Conservation (phyloP, 2,113 vertebrate species). For the Uria lomvia region DNA sequence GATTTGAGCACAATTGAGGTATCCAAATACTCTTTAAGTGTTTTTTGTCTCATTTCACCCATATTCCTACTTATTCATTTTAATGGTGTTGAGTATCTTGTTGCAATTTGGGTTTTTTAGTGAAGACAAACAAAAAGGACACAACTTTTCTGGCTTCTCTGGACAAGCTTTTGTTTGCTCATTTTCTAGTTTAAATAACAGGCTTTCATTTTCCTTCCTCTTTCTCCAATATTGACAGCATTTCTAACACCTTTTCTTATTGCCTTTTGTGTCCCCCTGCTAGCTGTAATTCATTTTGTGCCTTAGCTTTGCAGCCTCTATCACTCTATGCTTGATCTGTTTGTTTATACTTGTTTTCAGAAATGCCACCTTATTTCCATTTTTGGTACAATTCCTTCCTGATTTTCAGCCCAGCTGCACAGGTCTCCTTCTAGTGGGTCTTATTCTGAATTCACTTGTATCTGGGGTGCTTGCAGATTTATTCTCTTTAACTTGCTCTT, state of each 20-base stretch:
- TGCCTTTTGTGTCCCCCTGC: constrained; percentile 21
- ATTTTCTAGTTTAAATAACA: constrained; percentile 45
- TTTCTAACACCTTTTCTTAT: constrained; percentile 44
- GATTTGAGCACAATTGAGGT: not conserved
- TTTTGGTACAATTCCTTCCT: constrained; percentile 22
- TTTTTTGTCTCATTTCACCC: not conserved
- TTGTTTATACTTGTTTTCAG: constrained; percentile 34
- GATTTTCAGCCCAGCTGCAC: not conserved
- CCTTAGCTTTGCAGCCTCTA: constrained; percentile 12
- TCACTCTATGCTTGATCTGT: not conserved
- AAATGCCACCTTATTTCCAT: constrained; percentile 39
- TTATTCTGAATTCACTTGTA: not conserved
- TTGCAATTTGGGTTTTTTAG: not conserved
- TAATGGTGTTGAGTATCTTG: not conserved
- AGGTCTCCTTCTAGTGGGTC: not conserved
- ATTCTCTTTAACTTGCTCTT: not conserved
- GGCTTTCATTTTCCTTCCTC: constrained; percentile 7
- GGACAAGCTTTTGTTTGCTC: constrained; percentile 13
- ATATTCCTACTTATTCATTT: not conserved
- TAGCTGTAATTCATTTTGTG: constrained; percentile 41
- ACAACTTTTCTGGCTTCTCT: not conserved
- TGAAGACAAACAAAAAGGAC: not conserved
- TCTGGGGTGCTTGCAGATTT: not conserved
- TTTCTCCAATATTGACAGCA: constrained; percentile 7
- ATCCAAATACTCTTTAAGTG: not conserved